Percentiles rank a stretch among this genome's conserved stretches.
These are phyloP conservation scores for Macaria liturata DNA, from an alignment of 2,888 invertebrate species.

Conservation along the genomic window DNA sequence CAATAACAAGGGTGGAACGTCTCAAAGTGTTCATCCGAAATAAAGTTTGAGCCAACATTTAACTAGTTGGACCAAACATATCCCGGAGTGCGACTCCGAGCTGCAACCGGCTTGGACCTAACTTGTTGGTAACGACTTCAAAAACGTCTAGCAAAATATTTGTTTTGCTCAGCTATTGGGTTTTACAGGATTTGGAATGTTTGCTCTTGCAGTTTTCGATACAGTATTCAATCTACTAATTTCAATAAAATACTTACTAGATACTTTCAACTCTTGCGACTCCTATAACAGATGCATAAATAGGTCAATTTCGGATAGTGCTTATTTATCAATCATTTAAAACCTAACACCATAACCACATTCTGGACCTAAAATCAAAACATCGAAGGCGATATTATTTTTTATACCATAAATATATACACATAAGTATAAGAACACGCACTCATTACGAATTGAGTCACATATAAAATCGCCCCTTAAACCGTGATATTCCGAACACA, in stretches of 20 bases:
- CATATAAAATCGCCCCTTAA: slow-evolving; percentile 21
- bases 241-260: no score
- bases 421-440: no score
- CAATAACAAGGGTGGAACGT: slow-evolving; percentile 66
- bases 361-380: not conserved
- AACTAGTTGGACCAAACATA: slow-evolving; percentile 79
- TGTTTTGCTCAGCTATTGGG: slow-evolving; percentile 43
- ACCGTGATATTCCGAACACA: slow-evolving; percentile 21
- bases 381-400: not conserved
- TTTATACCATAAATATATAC: no score
- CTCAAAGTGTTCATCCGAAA: slow-evolving; percentile 66
- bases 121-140: slow-evolving; percentile 58
- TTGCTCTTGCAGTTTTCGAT: no score
- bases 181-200: slow-evolving; percentile 17
- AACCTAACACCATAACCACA: no score
- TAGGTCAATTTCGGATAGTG: no score
- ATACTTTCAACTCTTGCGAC: no score
- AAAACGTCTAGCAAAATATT: slow-evolving; percentile 57
- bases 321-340: no score
- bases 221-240: no score
- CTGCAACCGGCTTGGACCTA: slow-evolving; percentile 53
- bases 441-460: no score
- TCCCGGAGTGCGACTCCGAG: slow-evolving; percentile 62
- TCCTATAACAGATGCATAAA: no score
- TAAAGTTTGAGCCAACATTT: slow-evolving; percentile 76